phyloP scores from a whole-genome alignment of 2,888 invertebrate species.

The Cephus nigrinus region DNA sequence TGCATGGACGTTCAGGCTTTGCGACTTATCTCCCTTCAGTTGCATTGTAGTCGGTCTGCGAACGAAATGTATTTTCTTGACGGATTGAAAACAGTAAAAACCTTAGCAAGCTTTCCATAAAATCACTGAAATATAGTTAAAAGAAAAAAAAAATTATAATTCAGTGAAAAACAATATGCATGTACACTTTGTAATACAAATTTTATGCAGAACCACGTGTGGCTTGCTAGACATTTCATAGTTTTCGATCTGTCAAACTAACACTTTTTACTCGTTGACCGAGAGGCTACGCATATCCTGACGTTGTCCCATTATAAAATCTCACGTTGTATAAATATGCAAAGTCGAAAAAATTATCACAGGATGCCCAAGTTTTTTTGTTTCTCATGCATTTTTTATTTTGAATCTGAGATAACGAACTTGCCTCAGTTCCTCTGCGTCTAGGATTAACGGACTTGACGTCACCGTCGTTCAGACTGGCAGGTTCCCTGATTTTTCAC shows the following conservation, averaged over 20 bases:
- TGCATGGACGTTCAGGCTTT: constrained; percentile 49
- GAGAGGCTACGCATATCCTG: neutral
- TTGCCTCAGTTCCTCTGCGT: neutral
- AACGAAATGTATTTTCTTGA: neutral
- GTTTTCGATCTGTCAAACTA: neutral
- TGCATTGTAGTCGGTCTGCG: neutral
- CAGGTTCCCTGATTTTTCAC: neutral
- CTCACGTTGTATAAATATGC: neutral
- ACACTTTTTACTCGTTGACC: neutral
- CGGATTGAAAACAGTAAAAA: neutral
- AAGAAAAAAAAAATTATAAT: too few relatives aligned
- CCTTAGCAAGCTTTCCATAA: neutral
- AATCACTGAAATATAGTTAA: neutral
- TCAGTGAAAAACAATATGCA: too few relatives aligned
- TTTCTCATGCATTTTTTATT: neutral
- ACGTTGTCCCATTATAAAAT: neutral
- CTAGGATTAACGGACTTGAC: neutral
- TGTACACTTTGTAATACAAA: neutral
- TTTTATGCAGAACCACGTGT: neutral
- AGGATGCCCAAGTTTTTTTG: neutral
- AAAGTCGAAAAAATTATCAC: neutral
- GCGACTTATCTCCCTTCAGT: constrained; percentile 25
- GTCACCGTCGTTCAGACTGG: neutral
- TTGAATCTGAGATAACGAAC: neutral
- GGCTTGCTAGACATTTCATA: neutral